Percentiles rank a stretch among this genome's conserved stretches.
Conservation (phyloP, 2,888 invertebrate species). For the Dolomedes plantarius region DNA sequence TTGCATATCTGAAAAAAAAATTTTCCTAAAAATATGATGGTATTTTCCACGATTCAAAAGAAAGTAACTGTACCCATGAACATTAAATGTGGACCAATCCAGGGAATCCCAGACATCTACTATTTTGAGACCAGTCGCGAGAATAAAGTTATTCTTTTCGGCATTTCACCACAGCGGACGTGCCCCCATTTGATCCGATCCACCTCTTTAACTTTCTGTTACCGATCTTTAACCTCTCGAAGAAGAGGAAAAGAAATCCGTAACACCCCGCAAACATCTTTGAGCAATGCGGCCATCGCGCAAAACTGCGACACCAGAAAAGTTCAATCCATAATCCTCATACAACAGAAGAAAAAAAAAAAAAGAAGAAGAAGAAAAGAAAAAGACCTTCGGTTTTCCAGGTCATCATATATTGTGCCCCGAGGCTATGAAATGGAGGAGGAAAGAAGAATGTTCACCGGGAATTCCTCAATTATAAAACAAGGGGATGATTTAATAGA, state of each 20-base stretch:
- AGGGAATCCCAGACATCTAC: too few relatives aligned
- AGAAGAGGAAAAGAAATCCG: neutral
- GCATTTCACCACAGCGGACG: too few relatives aligned
- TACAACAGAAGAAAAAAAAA: neutral
- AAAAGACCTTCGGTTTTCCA: neutral
- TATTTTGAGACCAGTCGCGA: too few relatives aligned
- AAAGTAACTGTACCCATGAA: too few relatives aligned
- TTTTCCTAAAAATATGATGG: too few relatives aligned
- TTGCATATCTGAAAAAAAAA: too few relatives aligned
- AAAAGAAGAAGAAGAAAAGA: neutral
- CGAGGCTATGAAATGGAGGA: neutral
- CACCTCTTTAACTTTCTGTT: neutral
- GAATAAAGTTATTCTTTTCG: too few relatives aligned
- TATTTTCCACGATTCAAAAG: too few relatives aligned
- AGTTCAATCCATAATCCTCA: neutral
- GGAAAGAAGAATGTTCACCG: neutral
- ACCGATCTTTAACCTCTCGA: neutral
- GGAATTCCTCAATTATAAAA: conserved; percentile 16
- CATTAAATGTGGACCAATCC: too few relatives aligned
- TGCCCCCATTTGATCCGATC: neutral
- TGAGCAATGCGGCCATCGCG: neutral
- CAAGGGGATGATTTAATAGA: conserved; percentile 18
- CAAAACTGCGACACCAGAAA: neutral
- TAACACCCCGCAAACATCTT: neutral
- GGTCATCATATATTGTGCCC: neutral